Conservation (phyloP, 2,797 vertebrate genomes). For the Podarcis siculus region DNA sequence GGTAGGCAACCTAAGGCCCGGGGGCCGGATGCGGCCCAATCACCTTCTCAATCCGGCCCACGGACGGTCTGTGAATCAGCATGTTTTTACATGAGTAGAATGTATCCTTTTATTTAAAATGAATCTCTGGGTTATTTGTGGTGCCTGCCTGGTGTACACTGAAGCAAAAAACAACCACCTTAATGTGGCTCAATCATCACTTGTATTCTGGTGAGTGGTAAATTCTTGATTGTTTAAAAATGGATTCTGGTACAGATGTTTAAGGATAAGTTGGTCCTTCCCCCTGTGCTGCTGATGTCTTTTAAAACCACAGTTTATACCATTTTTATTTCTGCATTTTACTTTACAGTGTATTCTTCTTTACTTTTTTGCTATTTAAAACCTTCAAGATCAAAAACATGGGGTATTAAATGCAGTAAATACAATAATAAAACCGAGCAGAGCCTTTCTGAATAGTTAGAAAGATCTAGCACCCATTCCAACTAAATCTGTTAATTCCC, state of each 20-base stretch:
- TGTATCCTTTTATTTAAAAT: too few species aligned
- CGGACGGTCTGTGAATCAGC: too few species aligned
- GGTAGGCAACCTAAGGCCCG: too few species aligned
- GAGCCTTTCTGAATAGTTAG: neutral
- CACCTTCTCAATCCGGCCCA: too few species aligned
- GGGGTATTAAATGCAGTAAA: neutral
- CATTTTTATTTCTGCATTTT: neutral
- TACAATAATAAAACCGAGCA: neutral
- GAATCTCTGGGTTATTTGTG: too few species aligned
- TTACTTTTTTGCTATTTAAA: neutral
- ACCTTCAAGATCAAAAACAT: neutral
- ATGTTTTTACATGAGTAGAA: too few species aligned
- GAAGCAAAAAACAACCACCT: too few species aligned
- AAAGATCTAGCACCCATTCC: neutral
- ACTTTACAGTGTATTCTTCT: neutral
- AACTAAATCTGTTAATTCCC: neutral
- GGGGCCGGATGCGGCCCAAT: too few species aligned
- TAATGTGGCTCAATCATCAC: neutral
- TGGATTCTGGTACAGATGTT: neutral
- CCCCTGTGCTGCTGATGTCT: neutral
- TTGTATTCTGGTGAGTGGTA: neutral
- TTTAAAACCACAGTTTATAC: neutral
- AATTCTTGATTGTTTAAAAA: neutral
- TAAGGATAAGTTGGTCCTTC: too few species aligned
- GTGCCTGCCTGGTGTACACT: too few species aligned